These are phyloP conservation scores for Synergus umbraculus DNA, from an alignment of 2,888 invertebrate genomes.

Conservation along the genomic window DNA sequence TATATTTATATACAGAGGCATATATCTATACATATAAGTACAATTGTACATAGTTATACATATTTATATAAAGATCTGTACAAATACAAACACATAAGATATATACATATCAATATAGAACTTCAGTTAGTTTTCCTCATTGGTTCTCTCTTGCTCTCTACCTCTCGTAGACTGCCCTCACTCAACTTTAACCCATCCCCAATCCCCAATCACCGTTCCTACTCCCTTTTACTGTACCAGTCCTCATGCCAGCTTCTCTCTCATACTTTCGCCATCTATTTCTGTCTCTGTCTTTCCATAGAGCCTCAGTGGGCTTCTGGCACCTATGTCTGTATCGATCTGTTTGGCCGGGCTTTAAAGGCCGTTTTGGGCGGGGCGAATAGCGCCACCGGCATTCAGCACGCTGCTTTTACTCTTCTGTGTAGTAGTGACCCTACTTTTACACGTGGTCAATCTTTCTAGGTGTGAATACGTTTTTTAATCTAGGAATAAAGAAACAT, in stretches of 20 bases:
- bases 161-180: slow-evolving; percentile 30
- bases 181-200: slow-evolving; percentile 35
- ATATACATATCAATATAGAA: neutral
- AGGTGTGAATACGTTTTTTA: neutral
- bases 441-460: slow-evolving; percentile 25
- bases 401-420: slow-evolving; percentile 46
- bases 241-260: slow-evolving; percentile 26
- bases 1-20: slow-evolving; percentile 8
- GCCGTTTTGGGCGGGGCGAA: slow-evolving; percentile 62
- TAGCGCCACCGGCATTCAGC: slow-evolving; percentile 49
- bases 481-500: neutral
- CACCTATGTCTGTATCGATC: slow-evolving; percentile 61
- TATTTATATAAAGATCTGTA: too few relatives aligned
- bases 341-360: slow-evolving; percentile 62
- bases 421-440: slow-evolving; percentile 48
- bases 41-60: too few relatives aligned
- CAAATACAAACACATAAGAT: too few relatives aligned
- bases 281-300: slow-evolving; percentile 43
- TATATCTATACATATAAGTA: too few relatives aligned
- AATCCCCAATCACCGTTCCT: neutral
- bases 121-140: slow-evolving; percentile 22
- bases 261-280: slow-evolving; percentile 41
- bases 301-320: slow-evolving; percentile 47
- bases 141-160: slow-evolving; percentile 35
- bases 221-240: neutral